Base-by-base conservation (phyloP, 2,113 vertebrate genomes). In the Glaucomys volans region DNA sequence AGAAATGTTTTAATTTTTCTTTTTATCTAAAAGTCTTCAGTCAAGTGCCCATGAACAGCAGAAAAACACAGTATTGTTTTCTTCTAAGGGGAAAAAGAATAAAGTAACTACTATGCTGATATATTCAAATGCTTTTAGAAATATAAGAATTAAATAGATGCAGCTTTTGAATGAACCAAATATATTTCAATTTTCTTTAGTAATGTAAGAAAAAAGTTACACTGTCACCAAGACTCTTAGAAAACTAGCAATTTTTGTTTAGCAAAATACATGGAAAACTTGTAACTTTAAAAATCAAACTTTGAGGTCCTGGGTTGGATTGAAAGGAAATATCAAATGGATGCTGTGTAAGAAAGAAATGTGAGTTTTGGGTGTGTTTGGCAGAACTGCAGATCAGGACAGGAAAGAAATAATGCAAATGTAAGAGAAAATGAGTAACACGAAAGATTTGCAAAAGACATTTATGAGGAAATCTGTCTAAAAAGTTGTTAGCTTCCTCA, bases 1-100 rank as follows among this genome's bases (percentile, higher is more conserved):
- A 52, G 52, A 87, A 87, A 82, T 16, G n/a, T 32, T 80, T 87
- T 90, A 95, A 30, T 95, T 52, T 44, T 26, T 59, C 8, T 79
- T 64, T 37, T 79, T 87, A 69, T 62, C 76, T 91, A 91, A 97
- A 44, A 8, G 59, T 17, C 7, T 66, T 79, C 37, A 14, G 30
- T 67, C 24, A 84, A 67, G 44, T 59, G 24, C 7, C 6, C 28
- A 66, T 1, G 17, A 66, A 35, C 9, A 72, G 59, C 26, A 90
- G 40, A 64, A 30, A 74, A n/a, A 32, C 2, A 79, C 8, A 54
- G 26, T 4, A 35, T 12, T 80, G 67, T 84, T 54, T 32, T 64
- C 13, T 22, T 75, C 18, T 81, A 50, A 50, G 40, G 77, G 17
- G 24, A 52, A 95, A 59, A 69, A 69, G 12, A 72, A 59, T 62